phyloP scores from a whole-genome alignment of 2,888 invertebrate species.

The Heliconius ethilla region DNA sequence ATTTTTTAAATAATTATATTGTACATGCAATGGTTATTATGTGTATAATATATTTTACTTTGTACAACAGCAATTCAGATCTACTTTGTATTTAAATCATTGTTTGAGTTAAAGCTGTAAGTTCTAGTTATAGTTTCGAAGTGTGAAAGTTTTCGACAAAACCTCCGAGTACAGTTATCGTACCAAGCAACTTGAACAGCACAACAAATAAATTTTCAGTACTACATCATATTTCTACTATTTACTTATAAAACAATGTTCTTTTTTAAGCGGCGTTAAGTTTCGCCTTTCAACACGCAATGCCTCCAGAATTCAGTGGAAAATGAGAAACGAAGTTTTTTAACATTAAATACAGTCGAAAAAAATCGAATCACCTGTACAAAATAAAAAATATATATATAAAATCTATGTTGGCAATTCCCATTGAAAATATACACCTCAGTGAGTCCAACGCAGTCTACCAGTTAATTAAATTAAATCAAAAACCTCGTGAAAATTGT shows the following conservation, averaged over 20 bases:
- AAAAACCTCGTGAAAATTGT: constrained; percentile 1
- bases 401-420: neutral
- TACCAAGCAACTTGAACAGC: constrained; percentile 10
- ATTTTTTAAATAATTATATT: neutral
- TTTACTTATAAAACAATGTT: neutral
- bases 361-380: neutral
- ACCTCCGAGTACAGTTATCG: constrained; percentile 22
- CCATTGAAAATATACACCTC: neutral
- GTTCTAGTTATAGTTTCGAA: constrained; percentile 4
- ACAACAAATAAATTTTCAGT: neutral
- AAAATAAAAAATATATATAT: neutral
- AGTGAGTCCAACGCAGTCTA: neutral
- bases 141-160: constrained; percentile 18
- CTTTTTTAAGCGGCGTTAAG: no score
- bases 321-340: no score
- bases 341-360: neutral
- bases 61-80: neutral
- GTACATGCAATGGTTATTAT: neutral
- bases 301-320: no score
- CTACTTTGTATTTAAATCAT: constrained; percentile 6
- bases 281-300: no score
- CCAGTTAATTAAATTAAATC: constrained; percentile 9
- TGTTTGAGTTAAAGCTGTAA: neutral
- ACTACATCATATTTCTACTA: neutral
- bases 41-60: neutral